phyloP scores from a whole-genome alignment of 2,113 vertebrate genomes.

The Plecotus auritus region DNA sequence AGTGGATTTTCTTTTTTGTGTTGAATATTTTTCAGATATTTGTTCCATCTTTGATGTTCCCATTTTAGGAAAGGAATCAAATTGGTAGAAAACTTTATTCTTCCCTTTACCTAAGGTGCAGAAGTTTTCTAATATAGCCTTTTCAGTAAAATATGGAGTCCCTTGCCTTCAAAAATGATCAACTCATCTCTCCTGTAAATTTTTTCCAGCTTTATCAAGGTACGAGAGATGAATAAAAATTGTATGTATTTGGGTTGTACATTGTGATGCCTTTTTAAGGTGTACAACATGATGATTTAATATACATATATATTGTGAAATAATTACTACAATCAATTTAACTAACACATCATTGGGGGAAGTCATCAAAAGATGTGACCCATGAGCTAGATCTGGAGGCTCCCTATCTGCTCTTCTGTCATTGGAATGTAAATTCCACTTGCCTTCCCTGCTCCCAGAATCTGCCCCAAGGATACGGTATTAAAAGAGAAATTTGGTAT shows the following conservation, averaged over 20 bases:
- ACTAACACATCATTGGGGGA: not conserved
- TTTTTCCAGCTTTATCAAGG: not conserved
- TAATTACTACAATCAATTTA: not conserved
- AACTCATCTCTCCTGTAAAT: not conserved
- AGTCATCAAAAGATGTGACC: not conserved
- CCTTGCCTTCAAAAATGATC: rapidly evolving
- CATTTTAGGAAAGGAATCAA: not conserved
- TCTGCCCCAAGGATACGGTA: not conserved
- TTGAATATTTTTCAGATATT: not conserved
- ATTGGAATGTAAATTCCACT: not conserved
- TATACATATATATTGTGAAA: not conserved
- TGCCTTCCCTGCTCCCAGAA: not conserved
- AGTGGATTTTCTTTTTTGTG: not conserved
- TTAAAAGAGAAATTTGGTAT: not conserved
- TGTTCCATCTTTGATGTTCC: not conserved
- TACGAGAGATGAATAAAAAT: not conserved
- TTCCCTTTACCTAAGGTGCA: not conserved
- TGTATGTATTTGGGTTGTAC: not conserved
- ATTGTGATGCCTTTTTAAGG: not conserved
- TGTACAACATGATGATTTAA: not conserved
- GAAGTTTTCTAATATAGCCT: constrained; percentile 30
- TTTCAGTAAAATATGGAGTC: not conserved
- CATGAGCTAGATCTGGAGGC: not conserved
- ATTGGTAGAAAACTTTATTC: not conserved
- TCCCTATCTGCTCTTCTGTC: not conserved